Conservation (phyloP, 2,797 vertebrate species). For the Rhynchotus rufescens region DNA sequence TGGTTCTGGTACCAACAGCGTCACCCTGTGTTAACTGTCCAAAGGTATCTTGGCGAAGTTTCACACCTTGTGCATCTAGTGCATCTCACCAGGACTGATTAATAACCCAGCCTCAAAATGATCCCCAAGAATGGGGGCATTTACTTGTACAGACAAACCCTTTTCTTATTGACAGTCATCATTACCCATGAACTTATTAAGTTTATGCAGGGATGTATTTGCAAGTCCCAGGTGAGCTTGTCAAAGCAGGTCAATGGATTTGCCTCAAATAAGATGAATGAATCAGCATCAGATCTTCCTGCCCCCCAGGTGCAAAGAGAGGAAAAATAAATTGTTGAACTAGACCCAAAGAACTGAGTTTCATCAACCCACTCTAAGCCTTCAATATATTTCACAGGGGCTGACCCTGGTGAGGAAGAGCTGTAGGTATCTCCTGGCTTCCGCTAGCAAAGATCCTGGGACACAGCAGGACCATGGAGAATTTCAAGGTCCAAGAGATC, state of each 20-base stretch:
- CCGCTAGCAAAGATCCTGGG: too few species aligned
- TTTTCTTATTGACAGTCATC: background rate
- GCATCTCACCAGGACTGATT: background rate
- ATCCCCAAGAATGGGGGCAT: background rate
- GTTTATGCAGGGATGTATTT: slow-evolving; percentile 16
- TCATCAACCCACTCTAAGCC: background rate
- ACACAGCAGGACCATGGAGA: background rate
- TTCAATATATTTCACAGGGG: background rate
- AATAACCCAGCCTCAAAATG: background rate
- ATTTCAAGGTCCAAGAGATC: background rate
- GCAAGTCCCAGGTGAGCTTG: slow-evolving; percentile 42
- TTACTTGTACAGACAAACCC: slow-evolving; percentile 42
- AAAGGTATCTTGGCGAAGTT: background rate
- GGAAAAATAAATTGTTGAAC: background rate
- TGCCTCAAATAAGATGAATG: slow-evolving; percentile 26
- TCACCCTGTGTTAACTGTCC: background rate
- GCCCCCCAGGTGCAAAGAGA: slow-evolving; percentile 38
- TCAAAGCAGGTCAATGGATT: slow-evolving; percentile 59
- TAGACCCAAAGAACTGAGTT: background rate
- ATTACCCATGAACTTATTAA: background rate
- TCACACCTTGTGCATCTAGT: background rate
- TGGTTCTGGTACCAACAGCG: background rate
- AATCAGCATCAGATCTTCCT: slow-evolving; percentile 57
- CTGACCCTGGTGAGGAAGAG: background rate
- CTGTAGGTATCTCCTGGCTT: too few species aligned